These are phyloP conservation scores for Cheiracanthium punctorium DNA, from an alignment of 2,888 invertebrate genomes.

Conservation along the genomic window DNA sequence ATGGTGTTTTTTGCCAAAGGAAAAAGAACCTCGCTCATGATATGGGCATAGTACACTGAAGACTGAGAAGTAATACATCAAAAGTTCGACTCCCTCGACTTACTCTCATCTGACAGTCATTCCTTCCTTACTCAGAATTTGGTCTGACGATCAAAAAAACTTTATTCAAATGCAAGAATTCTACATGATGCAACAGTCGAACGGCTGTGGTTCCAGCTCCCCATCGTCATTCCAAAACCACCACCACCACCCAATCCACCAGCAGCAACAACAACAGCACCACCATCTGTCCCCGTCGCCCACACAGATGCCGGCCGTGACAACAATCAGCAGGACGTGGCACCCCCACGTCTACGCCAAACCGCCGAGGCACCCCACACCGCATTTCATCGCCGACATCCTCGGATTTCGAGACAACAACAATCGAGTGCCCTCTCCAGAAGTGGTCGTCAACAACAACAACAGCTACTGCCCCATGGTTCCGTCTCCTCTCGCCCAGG, in stretches of 20 bases:
- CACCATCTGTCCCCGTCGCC: constrained; percentile 40
- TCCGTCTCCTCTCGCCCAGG: constrained; percentile 19
- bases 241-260: constrained; percentile 24
- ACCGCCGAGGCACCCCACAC: constrained; percentile 87
- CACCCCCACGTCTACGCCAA: constrained; percentile 92
- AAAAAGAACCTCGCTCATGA: too few relatives aligned
- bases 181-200: constrained; percentile 61
- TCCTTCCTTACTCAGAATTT: too few relatives aligned
- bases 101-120: too few relatives aligned
- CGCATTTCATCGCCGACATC: constrained; percentile 91
- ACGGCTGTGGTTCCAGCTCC: constrained; percentile 64
- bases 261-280: constrained; percentile 42
- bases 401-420: constrained; percentile 81
- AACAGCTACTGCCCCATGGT: constrained; percentile 32
- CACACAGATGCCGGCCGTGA: constrained; percentile 37
- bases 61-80: too few relatives aligned
- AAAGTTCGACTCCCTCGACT: too few relatives aligned
- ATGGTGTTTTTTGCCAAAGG: too few relatives aligned
- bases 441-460: constrained; percentile 10
- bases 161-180: constrained; percentile 63
- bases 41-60: too few relatives aligned
- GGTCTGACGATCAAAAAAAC: too few relatives aligned
- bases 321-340: constrained; percentile 78
- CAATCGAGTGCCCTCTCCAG: constrained; percentile 1
- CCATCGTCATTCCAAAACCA: constrained; percentile 59